Conservation (phyloP, 2,888 invertebrate species). For the Pomacea canaliculata region DNA sequence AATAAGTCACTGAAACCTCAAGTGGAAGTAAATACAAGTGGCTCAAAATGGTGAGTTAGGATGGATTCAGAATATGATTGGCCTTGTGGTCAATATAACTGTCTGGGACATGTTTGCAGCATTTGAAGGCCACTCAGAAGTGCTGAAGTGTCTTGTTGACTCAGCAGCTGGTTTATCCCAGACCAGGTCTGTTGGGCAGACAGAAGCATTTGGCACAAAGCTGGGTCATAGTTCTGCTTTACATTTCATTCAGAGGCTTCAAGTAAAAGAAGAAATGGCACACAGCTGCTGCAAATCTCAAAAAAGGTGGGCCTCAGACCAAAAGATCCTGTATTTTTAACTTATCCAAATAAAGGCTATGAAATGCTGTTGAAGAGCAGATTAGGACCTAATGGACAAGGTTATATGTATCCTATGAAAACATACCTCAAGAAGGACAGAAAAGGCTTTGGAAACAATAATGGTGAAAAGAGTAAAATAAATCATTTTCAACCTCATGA, state of each 20-base stretch:
- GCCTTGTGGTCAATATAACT: constrained; percentile 71
- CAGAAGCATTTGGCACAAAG: constrained; percentile 76
- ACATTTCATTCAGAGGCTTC: constrained; percentile 31
- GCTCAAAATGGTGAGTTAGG: constrained; percentile 55
- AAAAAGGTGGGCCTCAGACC: constrained; percentile 71
- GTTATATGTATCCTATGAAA: constrained; percentile 83
- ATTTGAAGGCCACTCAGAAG: constrained; percentile 77
- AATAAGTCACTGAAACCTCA: not conserved
- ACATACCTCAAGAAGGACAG: constrained; percentile 81
- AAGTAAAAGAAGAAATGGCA: constrained; percentile 41
- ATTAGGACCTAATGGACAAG: constrained; percentile 80
- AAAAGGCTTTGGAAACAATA: constrained; percentile 77
- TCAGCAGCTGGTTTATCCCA: constrained; percentile 75
- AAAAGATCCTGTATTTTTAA: constrained; percentile 74
- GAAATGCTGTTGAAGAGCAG: constrained; percentile 83
- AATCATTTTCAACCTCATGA: constrained; percentile 78
- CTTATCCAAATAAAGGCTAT: constrained; percentile 82
- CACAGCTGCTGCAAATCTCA: constrained; percentile 81
- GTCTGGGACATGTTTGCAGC: constrained; percentile 79
- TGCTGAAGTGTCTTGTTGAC: constrained; percentile 75
- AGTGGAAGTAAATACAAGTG: not conserved
- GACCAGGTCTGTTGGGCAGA: constrained; percentile 77
- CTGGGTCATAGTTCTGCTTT: constrained; percentile 2
- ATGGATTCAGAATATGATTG: constrained; percentile 36
- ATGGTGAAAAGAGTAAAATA: constrained; percentile 68